Conservation (phyloP, 2,888 invertebrate genomes). For the Eristalis pertinax region DNA sequence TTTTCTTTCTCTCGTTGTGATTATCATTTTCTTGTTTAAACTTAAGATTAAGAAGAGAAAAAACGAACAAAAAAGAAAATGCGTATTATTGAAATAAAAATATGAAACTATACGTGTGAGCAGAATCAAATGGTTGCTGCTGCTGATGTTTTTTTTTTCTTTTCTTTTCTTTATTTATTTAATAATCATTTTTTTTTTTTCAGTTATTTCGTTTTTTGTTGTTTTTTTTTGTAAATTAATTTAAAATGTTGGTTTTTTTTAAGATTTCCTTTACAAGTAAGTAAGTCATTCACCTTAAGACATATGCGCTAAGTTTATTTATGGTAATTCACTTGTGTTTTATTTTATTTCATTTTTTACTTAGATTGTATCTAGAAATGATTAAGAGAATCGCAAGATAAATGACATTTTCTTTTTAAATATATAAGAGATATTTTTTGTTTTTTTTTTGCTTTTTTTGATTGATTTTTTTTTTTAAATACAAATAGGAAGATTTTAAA, state of each 20-base stretch:
- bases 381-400: constrained; percentile 69
- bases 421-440: constrained; percentile 32
- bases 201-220: constrained; percentile 6
- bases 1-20: constrained; percentile 6
- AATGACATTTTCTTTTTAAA: constrained; percentile 46
- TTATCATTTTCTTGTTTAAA: constrained; percentile 21
- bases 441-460: constrained; percentile 22
- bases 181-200: constrained; percentile 16
- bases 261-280: neutral
- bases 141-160: constrained; percentile 8
- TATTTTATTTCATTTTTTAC: constrained; percentile 39
- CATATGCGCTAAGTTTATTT: constrained; percentile 49
- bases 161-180: neutral
- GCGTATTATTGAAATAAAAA: neutral
- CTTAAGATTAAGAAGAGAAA: constrained; percentile 45
- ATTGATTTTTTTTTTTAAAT: constrained; percentile 43
- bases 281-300: constrained; percentile 70
- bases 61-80: constrained; percentile 21
- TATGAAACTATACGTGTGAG: constrained; percentile 15
- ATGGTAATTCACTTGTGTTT: constrained; percentile 38
- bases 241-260: constrained; percentile 5
- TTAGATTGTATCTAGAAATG: constrained; percentile 57
- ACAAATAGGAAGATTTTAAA: constrained; percentile 65
- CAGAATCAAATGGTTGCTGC: constrained; percentile 34
- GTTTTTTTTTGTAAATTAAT: neutral